phyloP scores from a whole-genome alignment of 2,113 vertebrate genomes.

The Saccopteryx leptura region DNA sequence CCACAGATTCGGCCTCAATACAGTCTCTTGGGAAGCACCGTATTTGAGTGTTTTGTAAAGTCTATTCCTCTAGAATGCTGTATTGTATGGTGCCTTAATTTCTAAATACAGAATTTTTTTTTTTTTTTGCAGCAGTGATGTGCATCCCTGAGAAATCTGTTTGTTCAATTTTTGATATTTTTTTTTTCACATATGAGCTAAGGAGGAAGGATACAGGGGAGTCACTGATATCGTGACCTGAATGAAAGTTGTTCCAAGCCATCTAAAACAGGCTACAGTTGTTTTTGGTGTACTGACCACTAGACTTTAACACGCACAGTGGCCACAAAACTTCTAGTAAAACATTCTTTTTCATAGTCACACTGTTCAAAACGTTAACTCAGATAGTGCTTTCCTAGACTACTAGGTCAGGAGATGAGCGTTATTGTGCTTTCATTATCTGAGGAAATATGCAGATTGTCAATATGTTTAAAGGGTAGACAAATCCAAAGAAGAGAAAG shows the following conservation, averaged over 20 bases:
- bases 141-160: neutral
- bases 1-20: neutral
- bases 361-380: neutral
- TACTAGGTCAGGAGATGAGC: neutral
- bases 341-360: neutral
- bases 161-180: neutral
- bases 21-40: neutral
- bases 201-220: neutral
- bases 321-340: neutral
- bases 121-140: neutral
- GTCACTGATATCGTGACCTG: neutral
- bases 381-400: neutral
- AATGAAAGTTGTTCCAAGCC: neutral
- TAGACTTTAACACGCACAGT: neutral
- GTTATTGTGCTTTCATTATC: neutral
- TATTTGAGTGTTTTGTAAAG: neutral
- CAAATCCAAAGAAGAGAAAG: neutral
- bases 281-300: neutral
- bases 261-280: neutral
- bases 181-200: neutral
- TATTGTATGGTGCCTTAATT: constrained; percentile 3
- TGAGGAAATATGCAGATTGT: neutral
- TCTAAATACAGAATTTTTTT: neutral
- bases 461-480: neutral
- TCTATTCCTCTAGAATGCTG: neutral